Evolutionary conservation across 2,888 invertebrate species (phyloP).

Genomic region (Anagyrus pseudococci): DNA sequence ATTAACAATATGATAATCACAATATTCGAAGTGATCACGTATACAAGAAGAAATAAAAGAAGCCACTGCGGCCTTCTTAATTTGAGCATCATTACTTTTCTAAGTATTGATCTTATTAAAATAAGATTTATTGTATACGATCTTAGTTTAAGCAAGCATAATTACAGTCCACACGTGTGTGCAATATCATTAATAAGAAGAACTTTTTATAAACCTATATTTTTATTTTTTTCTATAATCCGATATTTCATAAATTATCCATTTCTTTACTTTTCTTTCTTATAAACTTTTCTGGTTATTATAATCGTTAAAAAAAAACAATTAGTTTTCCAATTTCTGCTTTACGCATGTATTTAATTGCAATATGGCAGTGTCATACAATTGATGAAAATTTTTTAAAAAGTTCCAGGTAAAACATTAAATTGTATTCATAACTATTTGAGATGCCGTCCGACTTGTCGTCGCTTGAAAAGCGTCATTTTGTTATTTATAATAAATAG

Average conservation of each 20-base stretch:
- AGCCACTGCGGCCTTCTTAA: neutral
- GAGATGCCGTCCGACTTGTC: no score
- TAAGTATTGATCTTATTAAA: conserved; percentile 19
- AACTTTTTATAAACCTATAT: no score
- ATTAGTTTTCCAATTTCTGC: no score
- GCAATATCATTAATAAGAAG: neutral
- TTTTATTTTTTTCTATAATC: no score
- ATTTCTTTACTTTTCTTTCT: no score
- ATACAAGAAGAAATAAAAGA: conserved; percentile 9
- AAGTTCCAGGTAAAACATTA: conserved; percentile 18
- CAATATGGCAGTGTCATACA: conserved; percentile 33
- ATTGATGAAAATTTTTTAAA: conserved; percentile 12
- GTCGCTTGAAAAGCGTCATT: no score
- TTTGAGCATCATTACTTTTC: conserved; percentile 8
- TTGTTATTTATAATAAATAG: no score
- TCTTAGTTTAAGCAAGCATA: neutral
- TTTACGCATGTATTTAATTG: conserved; percentile 19
- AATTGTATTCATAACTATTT: no score
- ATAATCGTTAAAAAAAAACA: no score
- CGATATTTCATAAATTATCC: no score
- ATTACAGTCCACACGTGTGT: neutral
- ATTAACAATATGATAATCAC: conserved; percentile 19
- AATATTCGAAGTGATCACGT: conserved; percentile 6
- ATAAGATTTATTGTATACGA: neutral
- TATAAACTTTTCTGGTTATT: no score